A percentile compares a stretch with the other conserved stretches of the same genome.
Conservation (phyloP, 1,140 invertebrate genomes). For the Camponotus pennsylvanicus region DNA sequence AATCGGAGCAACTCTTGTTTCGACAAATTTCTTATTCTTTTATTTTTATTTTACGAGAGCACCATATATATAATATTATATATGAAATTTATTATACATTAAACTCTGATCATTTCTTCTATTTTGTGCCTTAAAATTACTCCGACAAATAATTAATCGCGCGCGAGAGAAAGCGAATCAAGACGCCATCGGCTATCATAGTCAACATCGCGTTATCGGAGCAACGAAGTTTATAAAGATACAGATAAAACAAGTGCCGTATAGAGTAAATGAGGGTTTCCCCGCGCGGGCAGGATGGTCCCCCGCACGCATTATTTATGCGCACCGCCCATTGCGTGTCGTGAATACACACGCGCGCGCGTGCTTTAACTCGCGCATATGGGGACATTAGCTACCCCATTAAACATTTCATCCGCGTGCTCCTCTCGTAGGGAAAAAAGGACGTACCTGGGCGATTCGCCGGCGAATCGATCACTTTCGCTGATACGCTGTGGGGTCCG, state of each 20-base stretch:
- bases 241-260: constrained; percentile 67
- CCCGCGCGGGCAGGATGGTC: constrained; percentile 72
- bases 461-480: constrained; percentile 63
- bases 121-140: background rate
- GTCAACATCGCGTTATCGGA: constrained; percentile 50
- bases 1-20: background rate
- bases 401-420: constrained; percentile 81
- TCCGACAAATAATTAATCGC: background rate
- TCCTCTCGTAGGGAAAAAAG: constrained; percentile 1
- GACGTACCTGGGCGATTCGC: constrained; percentile 44
- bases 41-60: background rate
- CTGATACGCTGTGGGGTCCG: background rate
- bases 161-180: background rate
- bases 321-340: constrained; percentile 82
- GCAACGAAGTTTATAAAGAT: constrained; percentile 20
- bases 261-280: constrained; percentile 73
- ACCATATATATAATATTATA: no score
- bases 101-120: background rate
- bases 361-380: constrained; percentile 79
- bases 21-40: background rate
- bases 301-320: constrained; percentile 81
- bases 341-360: constrained; percentile 68
- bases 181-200: background rate
- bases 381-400: constrained; percentile 84
- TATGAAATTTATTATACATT: background rate